phyloP scores from a whole-genome alignment of 2,113 vertebrate species.

The Engraulis encrasicolus region DNA sequence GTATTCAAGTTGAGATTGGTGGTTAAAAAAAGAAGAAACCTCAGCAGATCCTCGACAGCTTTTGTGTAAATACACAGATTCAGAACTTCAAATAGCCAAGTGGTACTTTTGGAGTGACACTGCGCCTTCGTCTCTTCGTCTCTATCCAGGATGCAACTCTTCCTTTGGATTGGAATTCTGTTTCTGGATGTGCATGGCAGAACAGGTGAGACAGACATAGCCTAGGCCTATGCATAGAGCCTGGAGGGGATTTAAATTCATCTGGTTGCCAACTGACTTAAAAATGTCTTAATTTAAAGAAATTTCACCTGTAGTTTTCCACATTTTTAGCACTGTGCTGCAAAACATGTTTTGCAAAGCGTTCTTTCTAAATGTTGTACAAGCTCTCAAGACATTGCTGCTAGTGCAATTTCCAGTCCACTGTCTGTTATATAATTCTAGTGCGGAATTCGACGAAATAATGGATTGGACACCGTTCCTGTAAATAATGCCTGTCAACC shows the following conservation, averaged over 20 bases:
- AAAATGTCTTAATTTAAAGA: too few relatives aligned
- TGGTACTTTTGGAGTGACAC: slow-evolving; percentile 19
- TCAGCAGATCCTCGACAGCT: not conserved
- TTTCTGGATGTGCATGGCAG: slow-evolving; percentile 44
- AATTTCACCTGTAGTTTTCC: too few relatives aligned
- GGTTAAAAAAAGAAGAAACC: not conserved
- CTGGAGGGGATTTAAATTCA: not conserved
- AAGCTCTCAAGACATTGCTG: not conserved
- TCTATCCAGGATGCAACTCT: slow-evolving; percentile 46
- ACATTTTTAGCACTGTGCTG: not conserved
- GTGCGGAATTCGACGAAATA: not conserved
- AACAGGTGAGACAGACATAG: slow-evolving; percentile 68
- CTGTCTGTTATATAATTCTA: not conserved
- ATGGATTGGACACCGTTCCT: not conserved
- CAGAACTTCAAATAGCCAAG: slow-evolving; percentile 44
- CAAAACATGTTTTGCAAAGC: not conserved
- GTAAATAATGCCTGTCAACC: not conserved
- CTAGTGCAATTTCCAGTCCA: not conserved
- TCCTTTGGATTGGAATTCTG: slow-evolving; percentile 53
- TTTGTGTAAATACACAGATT: not conserved
- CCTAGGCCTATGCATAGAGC: not conserved
- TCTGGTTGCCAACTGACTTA: not conserved
- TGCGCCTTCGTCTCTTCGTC: slow-evolving; percentile 34
- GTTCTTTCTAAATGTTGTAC: not conserved
- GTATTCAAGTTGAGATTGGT: not conserved